Conservation (phyloP, 2,888 invertebrate species). For the Macropis europaea region DNA sequence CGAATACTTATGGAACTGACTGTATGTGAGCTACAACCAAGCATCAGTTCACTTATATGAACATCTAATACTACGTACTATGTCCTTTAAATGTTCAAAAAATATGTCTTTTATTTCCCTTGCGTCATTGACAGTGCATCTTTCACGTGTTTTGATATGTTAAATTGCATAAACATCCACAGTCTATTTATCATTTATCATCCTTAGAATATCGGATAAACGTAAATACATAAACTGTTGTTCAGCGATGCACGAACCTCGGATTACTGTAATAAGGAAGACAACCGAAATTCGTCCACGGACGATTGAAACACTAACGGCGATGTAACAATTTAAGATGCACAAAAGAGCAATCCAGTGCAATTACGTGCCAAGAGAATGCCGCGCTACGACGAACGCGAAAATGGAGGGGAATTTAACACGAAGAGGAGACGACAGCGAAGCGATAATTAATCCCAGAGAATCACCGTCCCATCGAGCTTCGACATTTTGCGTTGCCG, state of each 20-base stretch:
- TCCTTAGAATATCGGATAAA: too few species aligned
- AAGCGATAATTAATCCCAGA: conserved; percentile 42
- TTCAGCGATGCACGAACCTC: not conserved
- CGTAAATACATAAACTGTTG: too few species aligned
- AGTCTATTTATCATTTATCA: too few species aligned
- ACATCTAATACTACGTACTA: too few species aligned
- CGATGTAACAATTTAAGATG: conserved; percentile 32
- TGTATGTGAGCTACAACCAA: too few species aligned
- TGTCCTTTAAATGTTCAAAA: too few species aligned
- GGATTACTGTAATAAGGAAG: not conserved
- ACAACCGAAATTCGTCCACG: not conserved
- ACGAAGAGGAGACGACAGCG: conserved; percentile 25
- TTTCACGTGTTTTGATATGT: too few species aligned
- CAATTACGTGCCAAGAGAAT: conserved; percentile 41
- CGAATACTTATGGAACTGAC: too few species aligned
- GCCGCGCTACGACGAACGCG: conserved; percentile 12
- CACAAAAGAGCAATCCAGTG: conserved; percentile 38
- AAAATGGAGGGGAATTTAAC: conserved; percentile 42
- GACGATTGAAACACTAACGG: conserved; percentile 9
- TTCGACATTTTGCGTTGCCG: conserved; percentile 30
- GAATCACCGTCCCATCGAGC: conserved; percentile 28
- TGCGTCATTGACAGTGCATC: too few species aligned
- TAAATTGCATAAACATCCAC: too few species aligned
- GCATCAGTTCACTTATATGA: too few species aligned
- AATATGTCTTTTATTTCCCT: too few species aligned